Evolutionary conservation across 2,888 invertebrate species (phyloP).

Genomic region (Acanthoscelides obtectus): DNA sequence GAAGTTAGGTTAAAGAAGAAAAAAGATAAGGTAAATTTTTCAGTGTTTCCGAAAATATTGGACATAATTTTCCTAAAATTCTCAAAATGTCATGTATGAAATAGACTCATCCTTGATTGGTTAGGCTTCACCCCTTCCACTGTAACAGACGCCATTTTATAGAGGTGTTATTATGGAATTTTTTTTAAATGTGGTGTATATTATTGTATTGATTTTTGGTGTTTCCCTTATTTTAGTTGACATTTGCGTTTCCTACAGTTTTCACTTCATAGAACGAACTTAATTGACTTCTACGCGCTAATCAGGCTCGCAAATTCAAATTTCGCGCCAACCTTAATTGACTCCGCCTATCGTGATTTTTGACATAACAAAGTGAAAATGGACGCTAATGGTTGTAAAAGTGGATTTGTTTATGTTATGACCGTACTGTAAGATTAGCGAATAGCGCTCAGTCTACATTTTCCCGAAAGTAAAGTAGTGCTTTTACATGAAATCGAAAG

Average conservation of each 20-base stretch:
- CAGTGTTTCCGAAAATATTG: background rate
- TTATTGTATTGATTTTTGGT: background rate
- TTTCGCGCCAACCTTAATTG: conserved; percentile 11
- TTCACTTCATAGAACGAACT: background rate
- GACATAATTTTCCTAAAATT: background rate
- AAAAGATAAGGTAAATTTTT: conserved; percentile 13
- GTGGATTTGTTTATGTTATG: conserved; percentile 12
- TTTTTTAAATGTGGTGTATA: background rate
- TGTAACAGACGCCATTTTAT: conserved; percentile 8
- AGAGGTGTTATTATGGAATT: background rate
- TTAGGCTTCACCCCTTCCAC: conserved; percentile 5
- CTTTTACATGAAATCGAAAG: background rate
- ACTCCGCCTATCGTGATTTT: conserved; percentile 5
- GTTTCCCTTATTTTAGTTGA: background rate
- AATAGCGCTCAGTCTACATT: background rate
- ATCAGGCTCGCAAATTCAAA: conserved; percentile 2
- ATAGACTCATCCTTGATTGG: background rate
- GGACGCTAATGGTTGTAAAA: conserved; percentile 16
- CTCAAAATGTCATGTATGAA: background rate
- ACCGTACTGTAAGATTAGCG: background rate
- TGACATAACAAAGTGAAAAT: conserved; percentile 15
- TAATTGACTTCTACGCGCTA: background rate
- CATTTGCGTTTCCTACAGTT: background rate
- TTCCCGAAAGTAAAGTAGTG: background rate
- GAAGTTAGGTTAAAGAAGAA: conserved; percentile 19